Conservation (phyloP, 2,797 vertebrate species). For the Podarcis lilfordi region DNA sequence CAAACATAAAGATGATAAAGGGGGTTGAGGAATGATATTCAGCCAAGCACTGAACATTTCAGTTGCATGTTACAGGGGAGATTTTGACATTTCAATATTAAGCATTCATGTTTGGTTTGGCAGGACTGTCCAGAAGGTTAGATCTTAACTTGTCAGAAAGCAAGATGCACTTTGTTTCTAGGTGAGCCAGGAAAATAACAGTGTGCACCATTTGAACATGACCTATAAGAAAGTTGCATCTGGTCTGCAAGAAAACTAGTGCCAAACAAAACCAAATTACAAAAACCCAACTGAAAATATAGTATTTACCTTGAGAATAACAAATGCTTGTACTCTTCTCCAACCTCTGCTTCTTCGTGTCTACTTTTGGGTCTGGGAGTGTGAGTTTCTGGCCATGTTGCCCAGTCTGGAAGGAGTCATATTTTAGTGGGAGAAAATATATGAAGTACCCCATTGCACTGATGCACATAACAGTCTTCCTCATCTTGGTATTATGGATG, state of each 20-base stretch:
- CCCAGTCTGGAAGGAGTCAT: neutral
- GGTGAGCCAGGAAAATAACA: constrained; percentile 71
- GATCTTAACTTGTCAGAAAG: constrained; percentile 68
- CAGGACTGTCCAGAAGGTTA: constrained; percentile 56
- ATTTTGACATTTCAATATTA: constrained; percentile 49
- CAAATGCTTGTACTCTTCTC: neutral
- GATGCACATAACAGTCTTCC: no score
- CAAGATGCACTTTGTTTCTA: constrained; percentile 66
- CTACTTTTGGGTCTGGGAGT: neutral
- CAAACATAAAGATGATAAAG: constrained; percentile 39
- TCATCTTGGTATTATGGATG: neutral
- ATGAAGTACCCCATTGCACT: neutral
- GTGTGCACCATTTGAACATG: constrained; percentile 60
- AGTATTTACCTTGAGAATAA: constrained; percentile 35
- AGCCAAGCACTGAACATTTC: constrained; percentile 65
- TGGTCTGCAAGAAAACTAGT: constrained; percentile 51
- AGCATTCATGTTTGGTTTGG: constrained; percentile 68
- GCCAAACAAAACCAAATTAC: constrained; percentile 50
- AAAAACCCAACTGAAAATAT: constrained; percentile 1
- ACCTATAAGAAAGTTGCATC: constrained; percentile 71
- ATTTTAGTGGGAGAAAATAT: neutral
- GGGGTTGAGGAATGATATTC: constrained; percentile 65
- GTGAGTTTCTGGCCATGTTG: neutral
- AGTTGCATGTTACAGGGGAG: constrained; percentile 61
- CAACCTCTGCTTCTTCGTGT: neutral